phyloP scores from a whole-genome alignment of 2,888 invertebrate genomes.

The Rhagonycha lutea region DNA sequence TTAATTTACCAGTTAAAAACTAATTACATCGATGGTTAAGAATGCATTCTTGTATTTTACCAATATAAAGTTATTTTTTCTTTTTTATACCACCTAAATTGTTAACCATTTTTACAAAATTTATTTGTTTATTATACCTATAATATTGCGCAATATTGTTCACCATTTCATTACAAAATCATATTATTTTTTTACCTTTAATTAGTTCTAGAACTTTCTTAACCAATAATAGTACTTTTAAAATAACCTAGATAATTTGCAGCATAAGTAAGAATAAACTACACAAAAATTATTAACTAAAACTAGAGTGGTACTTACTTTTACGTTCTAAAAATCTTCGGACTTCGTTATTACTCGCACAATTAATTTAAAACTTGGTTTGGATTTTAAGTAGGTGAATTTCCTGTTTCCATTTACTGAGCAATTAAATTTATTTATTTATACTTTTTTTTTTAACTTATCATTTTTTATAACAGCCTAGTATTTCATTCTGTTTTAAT shows the following conservation, averaged over 20 bases:
- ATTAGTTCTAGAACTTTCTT: neutral
- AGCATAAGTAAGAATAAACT: neutral
- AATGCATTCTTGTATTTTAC: neutral
- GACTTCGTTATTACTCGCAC: neutral
- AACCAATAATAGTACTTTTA: neutral
- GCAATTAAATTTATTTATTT: neutral
- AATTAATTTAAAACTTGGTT: neutral
- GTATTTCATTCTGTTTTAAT: neutral
- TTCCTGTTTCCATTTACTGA: slow-evolving; percentile 3
- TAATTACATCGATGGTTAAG: neutral
- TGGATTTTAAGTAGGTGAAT: neutral
- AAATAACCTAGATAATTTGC: neutral
- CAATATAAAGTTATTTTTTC: neutral
- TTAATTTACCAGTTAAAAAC: neutral
- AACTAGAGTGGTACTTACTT: neutral
- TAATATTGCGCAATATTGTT: neutral
- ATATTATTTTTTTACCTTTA: neutral
- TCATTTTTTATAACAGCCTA: neutral
- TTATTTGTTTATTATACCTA: neutral
- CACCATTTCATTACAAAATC: neutral
- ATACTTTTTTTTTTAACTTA: neutral
- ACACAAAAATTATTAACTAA: neutral
- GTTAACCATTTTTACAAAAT: neutral
- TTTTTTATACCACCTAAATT: no score
- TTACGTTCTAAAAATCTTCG: neutral